Base-by-base conservation (phyloP, 2,113 vertebrate species). In the Cebidichthys violaceus region DNA sequence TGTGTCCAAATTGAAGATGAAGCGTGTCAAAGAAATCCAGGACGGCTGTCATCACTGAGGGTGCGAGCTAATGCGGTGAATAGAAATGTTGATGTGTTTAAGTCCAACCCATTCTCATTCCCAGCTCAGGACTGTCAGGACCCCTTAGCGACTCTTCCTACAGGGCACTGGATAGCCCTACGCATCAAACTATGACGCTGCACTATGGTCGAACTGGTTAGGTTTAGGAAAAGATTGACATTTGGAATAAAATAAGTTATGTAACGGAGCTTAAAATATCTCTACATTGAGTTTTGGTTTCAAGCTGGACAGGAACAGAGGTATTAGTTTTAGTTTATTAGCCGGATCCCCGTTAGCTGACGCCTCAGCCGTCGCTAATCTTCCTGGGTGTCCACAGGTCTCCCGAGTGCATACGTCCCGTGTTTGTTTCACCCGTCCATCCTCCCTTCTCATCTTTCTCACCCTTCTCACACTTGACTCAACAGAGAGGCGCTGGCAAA, bases 401-500 rank as follows among this genome's bases (percentile, higher is more conserved):
- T 52, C 7, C 50, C n/a, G 33, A 33, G 50, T 22, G 20, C n/a
- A 52, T 22, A n/a, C 20, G 8, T 52, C 50, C 50, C n/a, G 50
- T 15, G 55, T 59, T 59, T 27, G 24, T 59, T 59, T 59, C 24
- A 29, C 55, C 11, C 55, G 7, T 6, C 54, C 54, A 24, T 24
- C n/a, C n/a, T 57, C n/a, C 9, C 54, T 27, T 24, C n/a, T 57
- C n/a, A 57, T 3, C n/a, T 24, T 15, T 15, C 55, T 55, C 22
- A 55, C 9, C 54, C 55, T 15, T 27, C 55, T 14, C 55, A 41
- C 61, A 85, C 77, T 78, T 52, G 45, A 83, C 54, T 66, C 77
- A 60, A 67, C 61, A 68, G 62, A 77, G 72, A 70, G 13, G 62
- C 29, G 13, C 66, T 70, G 72, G 66, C 70, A 60, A 60, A 70